Evolutionary conservation across 2,888 invertebrate genomes (phyloP), one percentile per base, ranked within the genome.

Genomic region (Bibio marci): DNA sequence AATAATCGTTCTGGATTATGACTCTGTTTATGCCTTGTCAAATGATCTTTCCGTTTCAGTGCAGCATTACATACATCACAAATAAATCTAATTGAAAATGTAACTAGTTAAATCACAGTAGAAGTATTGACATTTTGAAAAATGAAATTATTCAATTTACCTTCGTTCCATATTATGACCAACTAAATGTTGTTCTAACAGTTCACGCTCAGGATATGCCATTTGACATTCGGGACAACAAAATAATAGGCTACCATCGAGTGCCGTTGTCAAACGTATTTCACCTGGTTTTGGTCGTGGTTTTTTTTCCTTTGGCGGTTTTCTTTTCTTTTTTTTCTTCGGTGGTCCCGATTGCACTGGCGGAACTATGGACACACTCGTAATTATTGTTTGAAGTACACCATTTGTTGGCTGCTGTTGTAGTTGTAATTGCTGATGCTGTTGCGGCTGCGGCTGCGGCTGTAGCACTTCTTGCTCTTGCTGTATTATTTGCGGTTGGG

Each of bases 61-160:
- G 86, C 85, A 7, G 86, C 86, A 46, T 87, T 86, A 54, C 87
- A 87, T 38, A 87, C 86, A 61, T 87, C 86, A 59, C 87, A 87
- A 43, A 87, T 81, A 50, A 85, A 87, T 49, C 80, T 37, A 18
- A 36, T 18, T 18, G 19, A 17, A 15, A 33, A 18, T 17, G 15
- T 3, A 11, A 5, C 15, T 13, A 30, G 10, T 12, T 12, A 8
- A 28, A 28, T 28, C 28, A 28, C 4, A 28, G 11, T 28, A 4
- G 11, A 28, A 28, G 13, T 28, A 7, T n/a, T 14, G 6, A 15
- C 15, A 15, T 14, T 10, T 14, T 14, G 11, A 31, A 15, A 31
- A 31, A 7, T 8, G 15, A 3, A 31, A 15, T n/a, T n/a, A n/a
- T n/a, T n/a, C n/a, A n/a, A n/a, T 12, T 19, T 6, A 30, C 37